phyloP scores from a whole-genome alignment of 1,140 invertebrate species.

The Brachionus sp. region DNA sequence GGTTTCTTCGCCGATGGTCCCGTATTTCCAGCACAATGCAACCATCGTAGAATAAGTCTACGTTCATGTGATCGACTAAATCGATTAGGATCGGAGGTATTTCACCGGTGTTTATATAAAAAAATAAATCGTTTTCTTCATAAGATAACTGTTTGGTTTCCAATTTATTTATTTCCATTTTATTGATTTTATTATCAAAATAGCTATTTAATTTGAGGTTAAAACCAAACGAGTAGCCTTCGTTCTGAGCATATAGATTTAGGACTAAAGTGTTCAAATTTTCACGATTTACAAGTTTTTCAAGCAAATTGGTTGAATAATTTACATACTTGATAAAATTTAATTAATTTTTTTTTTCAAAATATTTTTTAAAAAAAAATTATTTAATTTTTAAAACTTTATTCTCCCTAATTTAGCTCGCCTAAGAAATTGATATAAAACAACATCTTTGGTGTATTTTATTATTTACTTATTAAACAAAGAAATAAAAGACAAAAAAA shows the following conservation, averaged over 20 bases:
- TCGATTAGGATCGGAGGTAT: conserved; percentile 79
- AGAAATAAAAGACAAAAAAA: no score
- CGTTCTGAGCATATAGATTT: conserved; percentile 82
- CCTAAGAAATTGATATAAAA: no score
- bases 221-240: conserved; percentile 80
- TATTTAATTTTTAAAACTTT: no score
- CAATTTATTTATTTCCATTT: conserved; percentile 47
- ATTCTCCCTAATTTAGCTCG: no score
- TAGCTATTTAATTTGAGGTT: conserved; percentile 54
- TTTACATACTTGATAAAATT: conserved; percentile 49
- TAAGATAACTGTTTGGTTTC: conserved; percentile 38
- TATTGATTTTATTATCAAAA: conserved; percentile 52
- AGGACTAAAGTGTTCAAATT: conserved; percentile 79
- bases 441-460: no score
- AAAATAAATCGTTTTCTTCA: conserved; percentile 1
- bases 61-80: conserved; percentile 72
- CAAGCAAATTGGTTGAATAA: conserved; percentile 73
- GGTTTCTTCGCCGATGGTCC: conserved; percentile 70
- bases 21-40: conserved; percentile 85
- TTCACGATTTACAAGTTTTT: conserved; percentile 76
- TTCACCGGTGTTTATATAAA: conserved; percentile 47
- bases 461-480: no score
- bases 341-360: no score
- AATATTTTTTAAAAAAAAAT: no score
- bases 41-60: conserved; percentile 77